Base-by-base conservation (phyloP, 2,113 vertebrate genomes). In the Scopus umbretta region DNA sequence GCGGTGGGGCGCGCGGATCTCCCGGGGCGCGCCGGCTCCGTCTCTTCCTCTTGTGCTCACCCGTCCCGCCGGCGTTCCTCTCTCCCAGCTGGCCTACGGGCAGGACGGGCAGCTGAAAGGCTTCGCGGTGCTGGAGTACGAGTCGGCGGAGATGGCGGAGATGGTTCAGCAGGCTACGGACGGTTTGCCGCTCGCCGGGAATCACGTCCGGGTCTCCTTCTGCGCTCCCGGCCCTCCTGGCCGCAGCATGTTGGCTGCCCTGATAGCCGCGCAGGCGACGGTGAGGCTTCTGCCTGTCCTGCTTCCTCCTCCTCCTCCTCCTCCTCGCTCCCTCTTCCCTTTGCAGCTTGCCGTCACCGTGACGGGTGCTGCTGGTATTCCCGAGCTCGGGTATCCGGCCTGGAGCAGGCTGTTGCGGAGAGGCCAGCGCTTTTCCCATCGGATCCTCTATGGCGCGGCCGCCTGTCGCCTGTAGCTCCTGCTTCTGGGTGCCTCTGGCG, bases 261-360 rank as follows among this genome's bases (percentile, higher is more conserved):
- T 99, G 52, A 99, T 99, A 6, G 99, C 99, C 2, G 99, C 99
- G 3, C 99, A 99, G 88, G 99, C 99, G 19, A 99, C 98, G 97
- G 99, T 99, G 97, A 94, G 94, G 43, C 36, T 45, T 15, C 10
- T 12, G 9, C 22, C 9, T 5, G 49, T 4, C 23, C 73, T 50
- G 34, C 74, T 17, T 11, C 58, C n/a, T 49, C 49, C n/a, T n/a
- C n/a, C n/a, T n/a, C n/a, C n/a, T n/a, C n/a, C n/a, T n/a, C n/a
- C 29, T 26, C 17, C 36, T 58, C 27, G 2, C 25, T 34, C 36
- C 50, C 53, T 40, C 49, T 19, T 21, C 22, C 15, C 18, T 3
- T 16, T 15, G 1, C 73, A n/a, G 62, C 36, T 29, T 68, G 52
- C 43, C 4, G 2, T 34, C 61, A 2, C 29, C 12, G 2, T 13